Percentiles rank a stretch among this genome's conserved stretches.
Conservation (phyloP, 2,888 invertebrate genomes). For the Ischnura elegans region DNA sequence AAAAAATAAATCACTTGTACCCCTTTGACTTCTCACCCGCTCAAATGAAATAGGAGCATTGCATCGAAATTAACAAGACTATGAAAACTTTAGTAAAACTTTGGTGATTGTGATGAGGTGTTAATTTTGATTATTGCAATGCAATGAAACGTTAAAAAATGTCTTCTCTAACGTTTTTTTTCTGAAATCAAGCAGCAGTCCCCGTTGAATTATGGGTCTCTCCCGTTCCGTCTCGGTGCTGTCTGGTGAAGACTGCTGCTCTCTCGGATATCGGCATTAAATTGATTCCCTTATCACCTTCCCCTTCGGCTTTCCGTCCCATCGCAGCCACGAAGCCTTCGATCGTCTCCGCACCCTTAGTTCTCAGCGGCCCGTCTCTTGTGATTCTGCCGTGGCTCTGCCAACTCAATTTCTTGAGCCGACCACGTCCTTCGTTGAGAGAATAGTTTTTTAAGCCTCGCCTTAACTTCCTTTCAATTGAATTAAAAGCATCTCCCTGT, state of each 20-base stretch:
- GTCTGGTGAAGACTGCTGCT: neutral
- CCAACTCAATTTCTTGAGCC: neutral
- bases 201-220: neutral
- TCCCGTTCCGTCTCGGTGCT: neutral
- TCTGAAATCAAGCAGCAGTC: neutral
- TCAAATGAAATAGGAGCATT: too few species aligned
- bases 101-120: too few species aligned
- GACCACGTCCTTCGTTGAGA: neutral
- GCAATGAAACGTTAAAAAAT: too few species aligned
- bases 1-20: too few species aligned
- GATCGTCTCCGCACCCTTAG: neutral
- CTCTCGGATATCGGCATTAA: neutral
- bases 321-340: neutral
- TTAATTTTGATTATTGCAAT: too few species aligned
- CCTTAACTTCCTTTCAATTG: constrained; percentile 43
- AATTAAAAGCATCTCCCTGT: neutral
- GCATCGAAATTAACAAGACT: too few species aligned
- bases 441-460: constrained; percentile 40
- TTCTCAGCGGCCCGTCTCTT: neutral
- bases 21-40: too few species aligned
- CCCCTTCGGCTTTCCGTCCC: neutral
- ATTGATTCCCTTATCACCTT: neutral
- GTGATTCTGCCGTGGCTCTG: too few species aligned
- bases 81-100: too few species aligned
- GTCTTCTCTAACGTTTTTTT: too few species aligned